phyloP scores from a whole-genome alignment of 2,113 vertebrate genomes.

The Chloropsis hardwickii region DNA sequence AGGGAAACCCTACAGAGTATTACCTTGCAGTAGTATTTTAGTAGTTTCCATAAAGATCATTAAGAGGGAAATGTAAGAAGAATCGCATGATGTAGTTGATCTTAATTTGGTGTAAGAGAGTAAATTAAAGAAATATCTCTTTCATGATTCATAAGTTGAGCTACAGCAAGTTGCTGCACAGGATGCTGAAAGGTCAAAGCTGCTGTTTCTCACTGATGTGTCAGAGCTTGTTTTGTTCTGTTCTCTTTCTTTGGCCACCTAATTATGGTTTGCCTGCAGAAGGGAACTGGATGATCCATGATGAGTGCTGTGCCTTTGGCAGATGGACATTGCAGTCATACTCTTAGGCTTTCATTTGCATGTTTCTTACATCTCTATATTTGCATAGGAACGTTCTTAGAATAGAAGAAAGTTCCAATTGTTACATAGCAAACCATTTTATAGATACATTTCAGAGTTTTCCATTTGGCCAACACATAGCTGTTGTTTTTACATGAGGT shows the following conservation, averaged over 20 bases:
- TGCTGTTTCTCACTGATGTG: neutral
- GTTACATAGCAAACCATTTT: neutral
- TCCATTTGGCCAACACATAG: neutral
- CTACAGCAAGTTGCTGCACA: neutral
- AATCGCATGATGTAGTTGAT: neutral
- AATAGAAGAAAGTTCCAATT: neutral
- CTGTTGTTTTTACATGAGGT: neutral
- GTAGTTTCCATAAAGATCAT: neutral
- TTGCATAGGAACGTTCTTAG: neutral
- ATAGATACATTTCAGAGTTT: neutral
- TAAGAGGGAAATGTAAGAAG: neutral
- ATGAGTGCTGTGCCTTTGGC: neutral
- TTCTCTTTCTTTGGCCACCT: neutral
- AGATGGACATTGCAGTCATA: neutral
- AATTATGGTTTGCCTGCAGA: neutral
- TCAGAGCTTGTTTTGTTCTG: constrained; percentile 15
- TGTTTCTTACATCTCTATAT: neutral
- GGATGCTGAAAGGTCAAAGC: constrained; percentile 13
- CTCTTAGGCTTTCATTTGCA: neutral
- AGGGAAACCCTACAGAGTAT: neutral
- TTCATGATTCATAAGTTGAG: neutral
- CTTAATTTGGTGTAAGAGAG: neutral
- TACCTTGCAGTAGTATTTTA: neutral
- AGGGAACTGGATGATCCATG: neutral
- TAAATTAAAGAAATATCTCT: neutral